Conservation (phyloP, 2,888 invertebrate species). For the Boloria selene region DNA sequence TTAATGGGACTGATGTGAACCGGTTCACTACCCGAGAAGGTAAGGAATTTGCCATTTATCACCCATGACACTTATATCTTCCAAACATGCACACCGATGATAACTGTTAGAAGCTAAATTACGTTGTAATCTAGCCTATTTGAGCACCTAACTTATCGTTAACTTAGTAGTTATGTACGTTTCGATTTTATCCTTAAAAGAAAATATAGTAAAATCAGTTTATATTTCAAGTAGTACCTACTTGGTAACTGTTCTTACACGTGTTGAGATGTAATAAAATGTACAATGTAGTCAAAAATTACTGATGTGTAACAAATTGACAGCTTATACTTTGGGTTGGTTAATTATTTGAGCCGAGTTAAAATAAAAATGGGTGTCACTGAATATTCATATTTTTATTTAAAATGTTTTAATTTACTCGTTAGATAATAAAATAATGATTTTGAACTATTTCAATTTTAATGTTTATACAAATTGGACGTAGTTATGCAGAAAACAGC, state of each 20-base stretch:
- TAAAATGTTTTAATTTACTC: too few species aligned
- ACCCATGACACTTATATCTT: constrained; percentile 60
- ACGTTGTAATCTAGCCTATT: constrained; percentile 1
- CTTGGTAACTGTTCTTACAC: background rate
- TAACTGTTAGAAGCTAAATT: constrained; percentile 43
- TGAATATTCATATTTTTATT: too few species aligned
- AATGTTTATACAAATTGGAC: too few species aligned
- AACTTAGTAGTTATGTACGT: too few species aligned
- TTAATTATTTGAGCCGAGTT: too few species aligned
- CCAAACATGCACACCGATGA: constrained; percentile 10
- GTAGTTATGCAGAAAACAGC: too few species aligned
- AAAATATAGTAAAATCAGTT: background rate
- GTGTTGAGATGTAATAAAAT: background rate
- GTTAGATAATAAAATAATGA: too few species aligned
- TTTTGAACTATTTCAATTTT: too few species aligned
- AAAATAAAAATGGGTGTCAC: too few species aligned
- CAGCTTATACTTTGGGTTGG: background rate
- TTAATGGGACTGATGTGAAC: constrained; percentile 96
- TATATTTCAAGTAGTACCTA: background rate
- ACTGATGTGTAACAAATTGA: constrained; percentile 4
- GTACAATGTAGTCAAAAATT: constrained; percentile 5
- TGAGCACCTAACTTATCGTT: background rate
- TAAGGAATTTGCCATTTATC: constrained; percentile 80
- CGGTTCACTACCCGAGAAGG: constrained; percentile 96
- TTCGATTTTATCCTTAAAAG: too few species aligned